Evolutionary conservation across 2,888 invertebrate species (phyloP).

Genomic region (Apotomis betuletana): DNA sequence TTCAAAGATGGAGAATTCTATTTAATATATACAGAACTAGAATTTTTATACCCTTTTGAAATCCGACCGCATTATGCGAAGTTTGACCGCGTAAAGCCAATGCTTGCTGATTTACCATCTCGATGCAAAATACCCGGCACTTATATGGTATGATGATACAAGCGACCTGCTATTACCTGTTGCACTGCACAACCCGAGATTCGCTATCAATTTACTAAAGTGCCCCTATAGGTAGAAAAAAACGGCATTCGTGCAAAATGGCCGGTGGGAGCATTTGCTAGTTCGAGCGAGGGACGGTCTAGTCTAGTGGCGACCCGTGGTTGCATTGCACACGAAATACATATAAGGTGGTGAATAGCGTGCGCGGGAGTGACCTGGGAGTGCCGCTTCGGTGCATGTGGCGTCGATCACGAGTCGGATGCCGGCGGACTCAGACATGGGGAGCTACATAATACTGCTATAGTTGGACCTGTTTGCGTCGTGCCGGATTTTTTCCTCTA

Average conservation of each 20-base stretch:
- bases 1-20: not conserved
- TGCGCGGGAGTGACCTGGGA: slow-evolving; percentile 5
- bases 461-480: not conserved
- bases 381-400: slow-evolving; percentile 15
- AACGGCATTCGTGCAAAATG: slow-evolving; percentile 25
- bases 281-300: not conserved
- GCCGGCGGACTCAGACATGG: slow-evolving; percentile 4
- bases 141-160: slow-evolving; percentile 18
- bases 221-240: slow-evolving; percentile 13
- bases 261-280: slow-evolving; percentile 10
- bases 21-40: not conserved
- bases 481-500: not conserved
- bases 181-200: not conserved
- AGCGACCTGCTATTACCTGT: not conserved
- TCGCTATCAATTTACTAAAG: slow-evolving; percentile 37
- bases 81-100: not conserved
- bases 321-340: not conserved
- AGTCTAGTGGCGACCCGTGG: not conserved
- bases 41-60: not conserved
- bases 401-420: slow-evolving; percentile 32
- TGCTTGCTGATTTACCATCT: not conserved
- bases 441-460: not conserved
- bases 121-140: slow-evolving; percentile 9
- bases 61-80: too few relatives aligned
- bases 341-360: not conserved